Percentiles rank a stretch among this genome's conserved stretches.
These are phyloP conservation scores for Thunnus maccoyii DNA, from an alignment of 2,113 vertebrate species.

Conservation along the genomic window DNA sequence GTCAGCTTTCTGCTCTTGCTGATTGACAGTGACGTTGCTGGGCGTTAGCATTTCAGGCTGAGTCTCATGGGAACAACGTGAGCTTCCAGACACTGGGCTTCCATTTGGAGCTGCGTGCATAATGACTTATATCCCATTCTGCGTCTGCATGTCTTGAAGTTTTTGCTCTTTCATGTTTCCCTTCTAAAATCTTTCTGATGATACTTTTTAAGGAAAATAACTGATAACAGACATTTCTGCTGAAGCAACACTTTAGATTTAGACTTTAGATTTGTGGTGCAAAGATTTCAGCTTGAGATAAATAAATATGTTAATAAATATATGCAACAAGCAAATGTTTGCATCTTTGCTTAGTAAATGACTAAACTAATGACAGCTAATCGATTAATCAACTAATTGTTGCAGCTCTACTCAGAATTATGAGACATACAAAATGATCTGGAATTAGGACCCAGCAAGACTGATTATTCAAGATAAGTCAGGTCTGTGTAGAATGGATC, in stretches of 20 bases:
- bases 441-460: not conserved
- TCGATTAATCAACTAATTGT: too few relatives aligned
- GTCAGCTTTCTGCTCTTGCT: constrained; percentile 62
- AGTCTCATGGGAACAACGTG: constrained; percentile 40
- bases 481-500: too few relatives aligned
- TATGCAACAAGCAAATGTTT: too few relatives aligned
- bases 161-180: constrained; percentile 15
- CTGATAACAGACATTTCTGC: not conserved
- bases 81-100: constrained; percentile 63
- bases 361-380: too few relatives aligned
- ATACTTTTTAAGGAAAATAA: constrained; percentile 1
- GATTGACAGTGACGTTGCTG: constrained; percentile 65
- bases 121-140: constrained; percentile 49
- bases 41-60: constrained; percentile 60
- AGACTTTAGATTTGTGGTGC: not conserved
- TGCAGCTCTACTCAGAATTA: not conserved
- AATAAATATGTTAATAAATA: not conserved
- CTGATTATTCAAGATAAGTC: too few relatives aligned
- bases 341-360: too few relatives aligned
- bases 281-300: not conserved
- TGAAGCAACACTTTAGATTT: not conserved
- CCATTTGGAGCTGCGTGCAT: constrained; percentile 64
- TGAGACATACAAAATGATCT: not conserved
- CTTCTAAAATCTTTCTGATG: not conserved
- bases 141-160: constrained; percentile 9